Percentiles rank a stretch among this genome's conserved stretches.
Evolutionary conservation across 2,888 invertebrate genomes (phyloP).

Genomic region (Drosophila bunnanda): DNA sequence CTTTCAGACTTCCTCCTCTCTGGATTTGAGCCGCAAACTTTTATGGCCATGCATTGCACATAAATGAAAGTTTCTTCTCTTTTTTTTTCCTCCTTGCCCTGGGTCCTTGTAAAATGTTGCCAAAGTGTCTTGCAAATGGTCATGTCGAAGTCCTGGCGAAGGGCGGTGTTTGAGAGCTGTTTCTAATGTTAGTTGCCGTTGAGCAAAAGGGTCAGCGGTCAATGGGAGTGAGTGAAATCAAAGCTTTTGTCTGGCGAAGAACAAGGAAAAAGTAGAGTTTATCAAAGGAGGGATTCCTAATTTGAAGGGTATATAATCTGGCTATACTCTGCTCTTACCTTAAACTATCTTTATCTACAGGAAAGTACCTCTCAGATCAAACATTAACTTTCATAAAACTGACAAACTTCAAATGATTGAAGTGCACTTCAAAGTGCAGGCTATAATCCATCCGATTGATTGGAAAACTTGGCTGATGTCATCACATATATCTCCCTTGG

Average conservation of each 20-base stretch:
- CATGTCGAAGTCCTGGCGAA: slow-evolving; percentile 42
- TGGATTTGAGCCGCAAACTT: slow-evolving; percentile 62
- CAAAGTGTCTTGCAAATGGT: slow-evolving; percentile 54
- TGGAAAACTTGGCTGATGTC: slow-evolving; percentile 31
- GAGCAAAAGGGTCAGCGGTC: slow-evolving; percentile 21
- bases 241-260: slow-evolving; percentile 35
- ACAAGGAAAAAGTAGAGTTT: slow-evolving; percentile 14
- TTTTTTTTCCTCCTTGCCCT: slow-evolving; percentile 2
- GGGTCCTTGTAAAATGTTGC: slow-evolving; percentile 52
- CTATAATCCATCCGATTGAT: slow-evolving; percentile 32
- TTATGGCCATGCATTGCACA: slow-evolving; percentile 77
- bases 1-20: slow-evolving; percentile 69
- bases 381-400: not conserved
- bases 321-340: not conserved
- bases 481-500: slow-evolving; percentile 29
- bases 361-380: not conserved
- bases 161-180: slow-evolving; percentile 7
- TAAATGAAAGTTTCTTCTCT: slow-evolving; percentile 71
- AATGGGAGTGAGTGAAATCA: slow-evolving; percentile 39
- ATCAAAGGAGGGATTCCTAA: slow-evolving; percentile 5
- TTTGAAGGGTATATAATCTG: not conserved
- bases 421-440: slow-evolving; percentile 4
- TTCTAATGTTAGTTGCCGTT: slow-evolving; percentile 16
- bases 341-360: too few relatives aligned
- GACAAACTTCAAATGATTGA: slow-evolving; percentile 3